Conservation (phyloP, 2,113 vertebrate species). For the Sceloporus undulatus region DNA sequence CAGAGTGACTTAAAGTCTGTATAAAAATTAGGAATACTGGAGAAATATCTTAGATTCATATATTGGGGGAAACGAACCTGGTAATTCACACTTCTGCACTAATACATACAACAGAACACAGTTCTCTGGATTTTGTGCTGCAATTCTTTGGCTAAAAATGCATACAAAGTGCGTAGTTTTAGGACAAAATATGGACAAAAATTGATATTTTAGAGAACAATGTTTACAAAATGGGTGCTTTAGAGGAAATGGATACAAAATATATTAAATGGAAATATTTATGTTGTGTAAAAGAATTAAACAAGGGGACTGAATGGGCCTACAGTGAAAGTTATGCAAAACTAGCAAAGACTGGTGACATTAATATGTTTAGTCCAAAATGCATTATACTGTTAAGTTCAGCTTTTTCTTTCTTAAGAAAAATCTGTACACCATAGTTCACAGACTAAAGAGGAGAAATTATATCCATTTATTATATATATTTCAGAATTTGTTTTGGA, state of each 20-base stretch:
- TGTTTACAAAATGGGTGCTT: neutral
- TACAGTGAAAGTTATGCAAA: no score
- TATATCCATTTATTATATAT: neutral
- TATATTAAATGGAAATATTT: neutral
- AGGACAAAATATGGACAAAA: neutral
- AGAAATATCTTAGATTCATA: slow-evolving; percentile 1
- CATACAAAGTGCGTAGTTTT: neutral
- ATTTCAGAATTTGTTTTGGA: neutral
- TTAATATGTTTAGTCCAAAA: no score
- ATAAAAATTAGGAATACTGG: neutral
- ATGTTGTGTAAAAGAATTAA: neutral
- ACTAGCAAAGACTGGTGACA: no score
- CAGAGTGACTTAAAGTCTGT: neutral
- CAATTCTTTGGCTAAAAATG: no score
- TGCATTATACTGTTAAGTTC: neutral
- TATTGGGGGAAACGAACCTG: neutral
- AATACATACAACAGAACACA: no score
- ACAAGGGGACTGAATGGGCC: no score
- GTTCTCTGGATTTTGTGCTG: no score
- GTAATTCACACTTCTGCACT: no score
- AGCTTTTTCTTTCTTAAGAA: neutral
- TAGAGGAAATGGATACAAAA: no score
- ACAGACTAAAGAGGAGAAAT: neutral
- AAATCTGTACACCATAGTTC: neutral
- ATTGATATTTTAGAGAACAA: neutral